phyloP scores from a whole-genome alignment of 2,113 vertebrate genomes.

The Austrofundulus limnaeus region DNA sequence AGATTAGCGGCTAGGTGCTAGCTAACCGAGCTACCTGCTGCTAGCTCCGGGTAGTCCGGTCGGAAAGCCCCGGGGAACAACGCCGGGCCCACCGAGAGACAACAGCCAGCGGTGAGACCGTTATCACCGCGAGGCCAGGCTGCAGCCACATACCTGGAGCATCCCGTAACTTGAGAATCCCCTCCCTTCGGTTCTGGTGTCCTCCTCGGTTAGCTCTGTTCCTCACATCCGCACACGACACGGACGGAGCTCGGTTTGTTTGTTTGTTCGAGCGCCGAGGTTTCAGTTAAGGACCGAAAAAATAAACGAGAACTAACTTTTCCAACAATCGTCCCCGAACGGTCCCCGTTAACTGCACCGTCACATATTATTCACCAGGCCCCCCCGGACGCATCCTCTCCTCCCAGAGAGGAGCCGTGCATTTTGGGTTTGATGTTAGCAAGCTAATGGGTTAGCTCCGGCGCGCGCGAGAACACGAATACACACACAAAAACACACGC shows the following conservation, averaged over 20 bases:
- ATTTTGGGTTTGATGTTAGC: constrained; percentile 43
- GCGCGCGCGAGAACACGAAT: constrained; percentile 78
- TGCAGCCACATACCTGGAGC: constrained; percentile 29
- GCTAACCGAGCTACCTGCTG: constrained; percentile 55
- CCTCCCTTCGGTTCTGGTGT: not conserved
- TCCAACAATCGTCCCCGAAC: not conserved
- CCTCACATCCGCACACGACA: constrained; percentile 58
- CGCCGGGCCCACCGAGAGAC: not conserved
- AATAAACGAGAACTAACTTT: constrained; percentile 15
- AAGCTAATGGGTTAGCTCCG: constrained; percentile 57
- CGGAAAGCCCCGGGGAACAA: not conserved
- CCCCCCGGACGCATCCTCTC: not conserved
- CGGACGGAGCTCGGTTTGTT: constrained; percentile 37
- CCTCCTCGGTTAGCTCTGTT: not conserved
- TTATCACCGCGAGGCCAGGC: constrained; percentile 9
- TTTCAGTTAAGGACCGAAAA: constrained; percentile 21
- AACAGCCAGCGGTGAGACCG: not conserved
- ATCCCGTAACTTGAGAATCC: not conserved
- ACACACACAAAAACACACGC: constrained; percentile 49
- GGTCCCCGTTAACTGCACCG: not conserved
- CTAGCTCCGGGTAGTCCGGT: constrained; percentile 7
- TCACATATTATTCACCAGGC: constrained; percentile 4
- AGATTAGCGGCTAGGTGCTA: constrained; percentile 52
- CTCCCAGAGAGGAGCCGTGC: not conserved
- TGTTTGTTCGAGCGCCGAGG: constrained; percentile 42